A percentile compares a stretch with the other conserved stretches of the same genome.
Conservation (phyloP, 2,113 vertebrate genomes). For the Pao palembangensis region DNA sequence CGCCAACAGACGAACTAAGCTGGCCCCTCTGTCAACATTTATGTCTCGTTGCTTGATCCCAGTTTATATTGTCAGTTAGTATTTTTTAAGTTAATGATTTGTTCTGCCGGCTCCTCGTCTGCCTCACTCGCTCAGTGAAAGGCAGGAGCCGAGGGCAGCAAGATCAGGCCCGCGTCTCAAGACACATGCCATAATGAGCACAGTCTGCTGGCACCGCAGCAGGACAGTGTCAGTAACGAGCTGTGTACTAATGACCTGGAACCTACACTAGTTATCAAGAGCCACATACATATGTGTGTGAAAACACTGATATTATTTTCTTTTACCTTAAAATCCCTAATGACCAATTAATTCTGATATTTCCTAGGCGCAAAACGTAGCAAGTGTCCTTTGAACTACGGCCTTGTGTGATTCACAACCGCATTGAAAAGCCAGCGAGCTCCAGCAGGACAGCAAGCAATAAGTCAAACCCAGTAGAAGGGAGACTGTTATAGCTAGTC, state of each 20-base stretch:
- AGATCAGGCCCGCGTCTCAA: conserved; percentile 21
- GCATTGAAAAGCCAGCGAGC: conserved; percentile 4
- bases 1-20: not conserved
- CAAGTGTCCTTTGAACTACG: conserved; percentile 19
- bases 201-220: conserved; percentile 23
- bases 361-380: not conserved
- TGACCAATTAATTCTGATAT: conserved; percentile 61
- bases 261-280: conserved; percentile 23
- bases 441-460: not conserved
- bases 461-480: conserved; percentile 16
- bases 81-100: conserved; percentile 44
- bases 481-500: conserved; percentile 9
- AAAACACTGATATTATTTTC: conserved; percentile 33
- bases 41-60: conserved; percentile 28
- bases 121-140: conserved; percentile 2
- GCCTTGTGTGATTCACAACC: conserved; percentile 9
- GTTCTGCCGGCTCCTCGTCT: conserved; percentile 25
- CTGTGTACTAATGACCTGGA: conserved; percentile 63
- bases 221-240: conserved; percentile 44
- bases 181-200: conserved; percentile 49
- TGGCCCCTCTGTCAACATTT: conserved; percentile 36
- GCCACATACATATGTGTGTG: conserved; percentile 11
- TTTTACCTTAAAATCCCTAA: conserved; percentile 46
- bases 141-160: conserved; percentile 7
- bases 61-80: conserved; percentile 1